These are phyloP conservation scores for Pseudopipra pipra DNA, from an alignment of 2,113 vertebrate genomes.

Conservation along the genomic window DNA sequence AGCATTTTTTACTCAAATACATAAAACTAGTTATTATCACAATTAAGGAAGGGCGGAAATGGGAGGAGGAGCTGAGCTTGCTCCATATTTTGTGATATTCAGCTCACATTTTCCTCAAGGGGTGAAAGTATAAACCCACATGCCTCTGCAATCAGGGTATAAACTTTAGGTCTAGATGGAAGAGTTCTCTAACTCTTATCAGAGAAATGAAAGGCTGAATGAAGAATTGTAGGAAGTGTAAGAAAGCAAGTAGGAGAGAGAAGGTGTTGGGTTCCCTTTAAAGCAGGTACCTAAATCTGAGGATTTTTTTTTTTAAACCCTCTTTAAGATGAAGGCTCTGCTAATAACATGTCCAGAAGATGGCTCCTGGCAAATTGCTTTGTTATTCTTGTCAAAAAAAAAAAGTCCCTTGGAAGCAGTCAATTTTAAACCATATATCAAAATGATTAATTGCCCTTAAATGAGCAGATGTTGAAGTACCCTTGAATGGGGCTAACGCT, in stretches of 20 bases:
- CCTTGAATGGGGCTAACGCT: constrained; percentile 84
- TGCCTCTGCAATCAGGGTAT: constrained; percentile 61
- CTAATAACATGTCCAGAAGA: constrained; percentile 94
- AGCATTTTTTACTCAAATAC: not conserved
- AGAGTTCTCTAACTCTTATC: constrained; percentile 73
- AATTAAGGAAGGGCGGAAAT: not conserved
- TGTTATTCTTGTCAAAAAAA: constrained; percentile 96
- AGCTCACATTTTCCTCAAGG: constrained; percentile 1
- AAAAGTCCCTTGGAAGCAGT: constrained; percentile 91
- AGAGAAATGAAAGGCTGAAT: constrained; percentile 68
- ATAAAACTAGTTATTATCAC: not conserved
- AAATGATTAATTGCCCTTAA: constrained; percentile 99
- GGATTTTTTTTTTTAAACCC: constrained; percentile 63
- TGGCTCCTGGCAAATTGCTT: constrained; percentile 98
- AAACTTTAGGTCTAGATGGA: constrained; percentile 76
- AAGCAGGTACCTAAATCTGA: constrained; percentile 74
- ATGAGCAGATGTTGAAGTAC: constrained; percentile 96
- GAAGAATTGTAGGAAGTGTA: constrained; percentile 66
- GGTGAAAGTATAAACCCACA: constrained; percentile 63
- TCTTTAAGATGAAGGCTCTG: constrained; percentile 85
- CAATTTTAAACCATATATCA: constrained; percentile 97
- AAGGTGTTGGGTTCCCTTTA: constrained; percentile 71
- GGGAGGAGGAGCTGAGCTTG: not conserved
- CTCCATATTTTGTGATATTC: not conserved
- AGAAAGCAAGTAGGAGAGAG: constrained; percentile 7